Percentiles rank a stretch among this genome's conserved stretches.
phyloP scores from a whole-genome alignment of 2,888 invertebrate species.

The Didymodactylos carnosus region DNA sequence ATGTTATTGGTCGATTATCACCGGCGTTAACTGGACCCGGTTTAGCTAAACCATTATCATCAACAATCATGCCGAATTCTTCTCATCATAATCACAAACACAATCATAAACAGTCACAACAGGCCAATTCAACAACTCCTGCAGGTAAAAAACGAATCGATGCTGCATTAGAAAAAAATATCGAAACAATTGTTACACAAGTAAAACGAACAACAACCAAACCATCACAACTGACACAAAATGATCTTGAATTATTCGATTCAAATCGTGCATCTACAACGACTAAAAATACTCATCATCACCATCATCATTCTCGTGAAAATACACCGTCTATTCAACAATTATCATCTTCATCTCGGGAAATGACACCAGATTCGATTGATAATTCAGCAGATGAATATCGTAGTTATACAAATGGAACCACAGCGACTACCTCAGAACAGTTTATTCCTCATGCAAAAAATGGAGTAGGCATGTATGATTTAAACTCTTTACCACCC shows the following conservation, averaged over 20 bases:
- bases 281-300: too few species aligned
- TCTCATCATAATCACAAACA: too few species aligned
- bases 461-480: too few species aligned
- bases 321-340: too few species aligned
- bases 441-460: too few species aligned
- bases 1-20: neutral
- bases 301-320: neutral
- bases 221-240: neutral
- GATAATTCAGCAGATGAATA: neutral
- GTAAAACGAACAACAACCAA: neutral
- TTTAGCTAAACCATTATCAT: neutral
- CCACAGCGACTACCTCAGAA: too few species aligned
- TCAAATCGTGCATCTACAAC: neutral
- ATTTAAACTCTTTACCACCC: neutral
- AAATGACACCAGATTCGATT: conserved; percentile 14
- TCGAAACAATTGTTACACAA: neutral
- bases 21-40: neutral
- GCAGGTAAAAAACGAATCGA: neutral
- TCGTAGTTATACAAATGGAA: too few species aligned
- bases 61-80: too few species aligned
- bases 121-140: neutral
- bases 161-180: neutral
- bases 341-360: neutral
- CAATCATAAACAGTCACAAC: too few species aligned
- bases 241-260: neutral